phyloP scores from a whole-genome alignment of 2,888 invertebrate species.

The Temnothorax unifasciatus region DNA sequence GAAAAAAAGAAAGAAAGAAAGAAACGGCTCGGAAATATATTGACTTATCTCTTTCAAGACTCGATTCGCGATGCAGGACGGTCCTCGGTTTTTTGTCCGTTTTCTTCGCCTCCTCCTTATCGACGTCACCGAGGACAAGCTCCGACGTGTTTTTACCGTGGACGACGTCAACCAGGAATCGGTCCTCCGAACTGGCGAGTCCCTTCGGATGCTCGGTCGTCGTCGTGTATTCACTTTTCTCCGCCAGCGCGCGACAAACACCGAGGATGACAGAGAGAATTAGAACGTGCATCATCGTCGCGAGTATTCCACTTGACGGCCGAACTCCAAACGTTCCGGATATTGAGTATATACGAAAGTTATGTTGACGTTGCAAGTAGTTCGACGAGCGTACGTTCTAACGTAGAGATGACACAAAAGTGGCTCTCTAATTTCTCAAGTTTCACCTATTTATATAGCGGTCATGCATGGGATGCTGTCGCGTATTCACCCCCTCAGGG shows the following conservation, averaged over 20 bases:
- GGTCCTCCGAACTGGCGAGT: constrained; percentile 34
- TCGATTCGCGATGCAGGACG: constrained; percentile 58
- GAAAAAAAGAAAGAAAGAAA: neutral
- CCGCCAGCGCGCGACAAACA: constrained; percentile 50
- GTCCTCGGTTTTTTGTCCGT: constrained; percentile 75
- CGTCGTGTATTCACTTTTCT: constrained; percentile 45
- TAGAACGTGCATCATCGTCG: constrained; percentile 58
- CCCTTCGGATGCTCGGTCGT: constrained; percentile 49
- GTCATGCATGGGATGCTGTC: constrained; percentile 77
- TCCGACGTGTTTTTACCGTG: constrained; percentile 63
- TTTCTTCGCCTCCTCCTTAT: constrained; percentile 50
- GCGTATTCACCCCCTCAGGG: constrained; percentile 76
- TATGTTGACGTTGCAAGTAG: neutral
- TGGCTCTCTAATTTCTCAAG: constrained; percentile 79
- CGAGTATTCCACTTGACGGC: constrained; percentile 20
- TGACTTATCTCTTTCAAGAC: constrained; percentile 73
- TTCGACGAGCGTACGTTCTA: constrained; percentile 39
- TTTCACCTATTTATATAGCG: constrained; percentile 82
- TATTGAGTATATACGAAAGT: neutral
- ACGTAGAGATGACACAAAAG: constrained; percentile 59
- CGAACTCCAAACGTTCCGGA: neutral
- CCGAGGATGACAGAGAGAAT: constrained; percentile 13
- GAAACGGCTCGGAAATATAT: constrained; percentile 8
- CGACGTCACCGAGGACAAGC: constrained; percentile 16
- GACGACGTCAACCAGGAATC: constrained; percentile 43